A percentile compares a stretch with the other conserved stretches of the same genome.
phyloP scores from a whole-genome alignment of 2,113 vertebrate genomes.

The Laterallus jamaicensis region DNA sequence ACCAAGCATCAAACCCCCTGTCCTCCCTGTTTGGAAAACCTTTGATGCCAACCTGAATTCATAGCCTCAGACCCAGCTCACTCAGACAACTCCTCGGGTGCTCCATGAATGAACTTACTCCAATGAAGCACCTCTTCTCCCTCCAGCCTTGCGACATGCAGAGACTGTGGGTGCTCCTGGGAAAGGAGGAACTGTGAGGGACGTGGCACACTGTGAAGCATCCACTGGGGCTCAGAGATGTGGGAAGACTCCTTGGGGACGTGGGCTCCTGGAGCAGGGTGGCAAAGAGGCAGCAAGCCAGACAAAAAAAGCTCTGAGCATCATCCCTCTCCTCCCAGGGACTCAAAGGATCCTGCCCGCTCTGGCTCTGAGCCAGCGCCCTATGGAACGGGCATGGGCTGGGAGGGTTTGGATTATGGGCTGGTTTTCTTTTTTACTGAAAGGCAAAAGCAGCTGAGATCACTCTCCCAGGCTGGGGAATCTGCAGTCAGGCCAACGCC shows the following conservation, averaged over 20 bases:
- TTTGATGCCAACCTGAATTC: background rate
- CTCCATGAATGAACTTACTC: rapidly evolving
- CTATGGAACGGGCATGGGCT: background rate
- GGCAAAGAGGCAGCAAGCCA: background rate
- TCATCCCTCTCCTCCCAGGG: background rate
- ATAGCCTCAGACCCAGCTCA: background rate
- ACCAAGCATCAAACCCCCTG: background rate
- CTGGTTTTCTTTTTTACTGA: background rate
- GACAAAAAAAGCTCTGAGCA: background rate
- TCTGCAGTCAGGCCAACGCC: background rate
- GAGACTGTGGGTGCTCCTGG: background rate
- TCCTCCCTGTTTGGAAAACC: background rate
- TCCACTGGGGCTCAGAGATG: background rate
- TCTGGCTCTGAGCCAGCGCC: background rate
- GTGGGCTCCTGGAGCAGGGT: rapidly evolving
- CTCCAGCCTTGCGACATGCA: background rate
- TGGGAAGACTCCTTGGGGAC: background rate
- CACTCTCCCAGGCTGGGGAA: background rate
- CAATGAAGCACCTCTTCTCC: background rate
- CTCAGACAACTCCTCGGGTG: rapidly evolving
- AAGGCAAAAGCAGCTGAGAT: conserved; percentile 41
- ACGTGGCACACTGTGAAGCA: background rate
- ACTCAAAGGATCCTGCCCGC: background rate
- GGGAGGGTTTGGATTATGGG: background rate
- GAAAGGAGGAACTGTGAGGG: background rate